Evolutionary conservation across 1,140 invertebrate genomes (phyloP).

Genomic region (Psix sp.): DNA sequence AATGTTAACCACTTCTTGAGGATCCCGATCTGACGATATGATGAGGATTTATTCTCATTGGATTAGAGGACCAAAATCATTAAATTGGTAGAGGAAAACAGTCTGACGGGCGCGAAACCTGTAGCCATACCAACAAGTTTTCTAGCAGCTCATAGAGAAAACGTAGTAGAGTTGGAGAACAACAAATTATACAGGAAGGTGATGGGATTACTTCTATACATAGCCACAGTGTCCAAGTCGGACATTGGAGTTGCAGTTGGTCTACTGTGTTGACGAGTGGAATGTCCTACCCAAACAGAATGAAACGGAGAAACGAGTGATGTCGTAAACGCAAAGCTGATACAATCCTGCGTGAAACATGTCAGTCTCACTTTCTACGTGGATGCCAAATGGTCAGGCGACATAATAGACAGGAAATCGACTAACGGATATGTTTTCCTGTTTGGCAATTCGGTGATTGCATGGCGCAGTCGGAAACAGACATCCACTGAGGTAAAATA

Average conservation of each 20-base stretch:
- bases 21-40: constrained; percentile 1
- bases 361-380: too few species aligned
- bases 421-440: too few species aligned
- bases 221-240: constrained; percentile 17
- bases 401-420: too few species aligned
- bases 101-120: constrained; percentile 10
- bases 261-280: constrained; percentile 22
- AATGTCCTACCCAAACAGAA: too few species aligned
- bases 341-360: too few species aligned
- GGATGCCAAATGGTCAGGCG: too few species aligned
- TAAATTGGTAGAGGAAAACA: constrained; percentile 17
- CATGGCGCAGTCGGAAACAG: too few species aligned
- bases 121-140: constrained; percentile 15
- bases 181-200: constrained; percentile 22
- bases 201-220: constrained; percentile 26
- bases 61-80: constrained; percentile 13
- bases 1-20: constrained; percentile 16
- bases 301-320: too few species aligned
- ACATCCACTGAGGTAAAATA: too few species aligned
- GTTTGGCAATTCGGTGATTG: too few species aligned
- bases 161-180: not conserved
- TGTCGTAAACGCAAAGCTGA: too few species aligned
- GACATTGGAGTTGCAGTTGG: constrained; percentile 21
- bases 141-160: not conserved
- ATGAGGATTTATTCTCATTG: constrained; percentile 11